Evolutionary conservation across 2,888 invertebrate genomes (phyloP), one percentile per base, ranked within the genome.

Genomic region (Penaeus monodon): DNA sequence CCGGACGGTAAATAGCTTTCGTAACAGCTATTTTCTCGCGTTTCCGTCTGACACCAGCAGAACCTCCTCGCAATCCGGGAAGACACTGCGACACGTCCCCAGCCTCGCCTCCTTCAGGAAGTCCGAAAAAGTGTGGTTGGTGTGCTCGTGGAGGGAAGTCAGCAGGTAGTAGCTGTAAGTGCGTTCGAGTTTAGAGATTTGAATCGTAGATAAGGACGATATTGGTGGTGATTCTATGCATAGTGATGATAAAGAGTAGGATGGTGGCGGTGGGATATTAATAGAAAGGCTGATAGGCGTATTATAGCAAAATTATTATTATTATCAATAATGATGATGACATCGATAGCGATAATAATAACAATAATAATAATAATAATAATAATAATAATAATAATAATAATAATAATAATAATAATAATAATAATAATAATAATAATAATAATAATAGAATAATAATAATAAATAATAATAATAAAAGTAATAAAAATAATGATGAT

Each of bases 71-170:
- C 73, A 73, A 1, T 33, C 29, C 27, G 73, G 73, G 29, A 73
- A 73, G 73, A 73, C 2, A 4, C 10, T n/a, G 29, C 17, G 73
- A 29, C 73, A 73, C 29, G 22, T 73, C 73, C 73, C 73, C 29
- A 27, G 73, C 73, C 17, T 29, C 73, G 73, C 73, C 29, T 73
- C 73, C 73, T 38, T 73, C 73, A 73, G 29, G 29, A 20, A 73
- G 33, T 73, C 73, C 22, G 73, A 22, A 22, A 73, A 73, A 29
- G 73, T 73, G 73, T 33, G 14, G 17, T 38, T 33, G 22, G 29
- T n/a, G 73, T 73, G 29, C 10, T 22, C 22, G 29, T 20, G 22
- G 8, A 73, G 73, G 20, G 73, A 14, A 1, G 73, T 73, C 10
- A 33, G 73, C 12, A 73, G 73, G 38, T 73, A 73, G 38, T 57